These are phyloP conservation scores for Forbesichthys agassizii DNA, from an alignment of 2,113 vertebrate genomes.

Conservation along the genomic window DNA sequence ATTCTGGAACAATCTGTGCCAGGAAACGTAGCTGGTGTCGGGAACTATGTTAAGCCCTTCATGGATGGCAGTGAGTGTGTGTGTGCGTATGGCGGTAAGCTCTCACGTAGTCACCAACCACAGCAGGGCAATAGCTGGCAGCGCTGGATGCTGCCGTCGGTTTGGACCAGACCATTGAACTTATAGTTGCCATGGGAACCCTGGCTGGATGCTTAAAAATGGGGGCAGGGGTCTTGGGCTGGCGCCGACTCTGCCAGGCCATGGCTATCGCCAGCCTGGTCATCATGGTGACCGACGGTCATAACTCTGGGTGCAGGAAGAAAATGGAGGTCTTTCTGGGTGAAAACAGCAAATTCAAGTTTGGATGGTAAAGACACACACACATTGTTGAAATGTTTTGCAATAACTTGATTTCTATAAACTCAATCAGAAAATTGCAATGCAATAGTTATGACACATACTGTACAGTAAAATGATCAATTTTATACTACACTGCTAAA, in stretches of 20 bases:
- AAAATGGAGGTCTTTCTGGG: slow-evolving; percentile 69
- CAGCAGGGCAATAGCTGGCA: not conserved
- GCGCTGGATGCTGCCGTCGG: slow-evolving; percentile 35
- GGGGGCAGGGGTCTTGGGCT: slow-evolving; percentile 48
- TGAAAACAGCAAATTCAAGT: slow-evolving; percentile 73
- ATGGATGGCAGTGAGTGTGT: too few species aligned
- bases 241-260: slow-evolving; percentile 22
- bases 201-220: slow-evolving; percentile 43
- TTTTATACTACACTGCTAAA: too few species aligned
- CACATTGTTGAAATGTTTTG: too few species aligned
- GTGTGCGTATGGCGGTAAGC: too few species aligned
- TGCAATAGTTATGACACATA: too few species aligned
- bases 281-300: slow-evolving; percentile 44
- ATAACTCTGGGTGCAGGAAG: slow-evolving; percentile 54
- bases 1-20: too few species aligned
- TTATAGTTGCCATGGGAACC: not conserved
- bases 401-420: too few species aligned
- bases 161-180: not conserved
- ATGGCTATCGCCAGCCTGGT: slow-evolving; percentile 45
- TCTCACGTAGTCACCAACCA: slow-evolving; percentile 11
- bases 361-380: slow-evolving; percentile 61
- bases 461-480: too few species aligned
- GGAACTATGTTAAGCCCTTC: not conserved
- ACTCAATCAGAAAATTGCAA: too few species aligned
- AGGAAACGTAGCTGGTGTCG: not conserved